These are phyloP conservation scores for Bombus haemorrhoidalis DNA, from an alignment of 1,140 invertebrate species.

Conservation along the genomic window DNA sequence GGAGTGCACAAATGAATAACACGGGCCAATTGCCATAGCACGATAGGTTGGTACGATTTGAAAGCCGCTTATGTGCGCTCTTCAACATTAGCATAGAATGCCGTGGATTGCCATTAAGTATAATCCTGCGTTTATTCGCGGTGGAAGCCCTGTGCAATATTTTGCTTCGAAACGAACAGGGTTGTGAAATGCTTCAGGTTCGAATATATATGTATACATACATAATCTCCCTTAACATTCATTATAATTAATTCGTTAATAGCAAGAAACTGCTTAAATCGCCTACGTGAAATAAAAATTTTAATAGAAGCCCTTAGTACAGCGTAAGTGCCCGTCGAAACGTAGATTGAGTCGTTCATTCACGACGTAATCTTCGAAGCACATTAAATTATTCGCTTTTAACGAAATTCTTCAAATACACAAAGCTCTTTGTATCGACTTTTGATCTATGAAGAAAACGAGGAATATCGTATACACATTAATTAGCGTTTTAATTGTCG, in stretches of 20 bases:
- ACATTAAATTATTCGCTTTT: not conserved
- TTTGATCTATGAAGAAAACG: too few species aligned
- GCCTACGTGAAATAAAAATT: not conserved
- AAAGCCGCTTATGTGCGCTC: constrained; percentile 66
- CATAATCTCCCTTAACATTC: constrained; percentile 53
- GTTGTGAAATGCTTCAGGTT: constrained; percentile 36
- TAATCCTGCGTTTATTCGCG: constrained; percentile 68
- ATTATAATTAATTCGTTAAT: constrained; percentile 43
- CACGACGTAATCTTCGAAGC: not conserved
- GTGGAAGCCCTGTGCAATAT: constrained; percentile 58
- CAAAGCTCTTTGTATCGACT: too few species aligned
- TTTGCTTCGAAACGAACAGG: constrained; percentile 39
- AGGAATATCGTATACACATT: too few species aligned
- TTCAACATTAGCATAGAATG: constrained; percentile 68
- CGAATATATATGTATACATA: not conserved
- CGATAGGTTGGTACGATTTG: constrained; percentile 54
- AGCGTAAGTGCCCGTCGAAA: too few species aligned
- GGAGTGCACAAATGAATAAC: constrained; percentile 51
- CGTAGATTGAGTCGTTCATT: too few species aligned
- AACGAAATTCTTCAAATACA: not conserved
- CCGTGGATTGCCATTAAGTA: constrained; percentile 67
- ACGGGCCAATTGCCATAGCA: constrained; percentile 56
- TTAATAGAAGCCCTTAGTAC: not conserved
- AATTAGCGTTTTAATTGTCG: too few species aligned
- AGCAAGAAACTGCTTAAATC: not conserved